phyloP scores from a whole-genome alignment of 2,888 invertebrate species.

The Eilema caniola region DNA sequence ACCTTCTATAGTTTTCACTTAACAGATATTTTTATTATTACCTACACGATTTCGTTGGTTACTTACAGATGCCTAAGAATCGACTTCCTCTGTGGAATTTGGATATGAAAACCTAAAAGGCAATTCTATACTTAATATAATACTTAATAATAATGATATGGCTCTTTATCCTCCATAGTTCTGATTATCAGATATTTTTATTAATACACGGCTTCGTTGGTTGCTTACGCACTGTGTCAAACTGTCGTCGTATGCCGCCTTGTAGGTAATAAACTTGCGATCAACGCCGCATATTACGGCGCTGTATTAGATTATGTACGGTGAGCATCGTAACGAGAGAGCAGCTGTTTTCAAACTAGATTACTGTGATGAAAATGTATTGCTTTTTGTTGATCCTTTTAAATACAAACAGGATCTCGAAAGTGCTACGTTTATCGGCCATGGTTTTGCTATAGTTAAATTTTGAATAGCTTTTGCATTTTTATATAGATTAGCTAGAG shows the following conservation, averaged over 20 bases:
- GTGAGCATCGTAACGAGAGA: constrained; percentile 59
- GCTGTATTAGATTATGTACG: constrained; percentile 59
- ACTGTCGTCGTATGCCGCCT: constrained; percentile 25
- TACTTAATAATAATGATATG: too few relatives aligned
- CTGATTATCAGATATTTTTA: neutral
- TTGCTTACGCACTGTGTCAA: constrained; percentile 5
- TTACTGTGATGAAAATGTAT: constrained; percentile 65
- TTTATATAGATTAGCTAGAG: too few relatives aligned
- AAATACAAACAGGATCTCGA: constrained; percentile 39
- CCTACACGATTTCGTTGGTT: constrained; percentile 3
- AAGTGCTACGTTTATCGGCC: neutral
- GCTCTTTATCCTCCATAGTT: too few relatives aligned
- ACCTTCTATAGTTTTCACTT: neutral
- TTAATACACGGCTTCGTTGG: neutral
- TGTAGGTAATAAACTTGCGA: constrained; percentile 52
- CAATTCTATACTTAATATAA: too few relatives aligned
- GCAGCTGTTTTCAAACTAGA: constrained; percentile 59
- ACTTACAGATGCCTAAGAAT: neutral
- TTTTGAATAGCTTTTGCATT: neutral
- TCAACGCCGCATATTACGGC: constrained; percentile 52
- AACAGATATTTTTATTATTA: neutral
- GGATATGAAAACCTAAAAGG: too few relatives aligned
- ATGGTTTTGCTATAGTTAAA: neutral
- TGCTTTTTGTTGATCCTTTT: constrained; percentile 52
- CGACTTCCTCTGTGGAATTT: too few relatives aligned